phyloP scores from a whole-genome alignment of 2,888 invertebrate genomes.

The Amiota minor region DNA sequence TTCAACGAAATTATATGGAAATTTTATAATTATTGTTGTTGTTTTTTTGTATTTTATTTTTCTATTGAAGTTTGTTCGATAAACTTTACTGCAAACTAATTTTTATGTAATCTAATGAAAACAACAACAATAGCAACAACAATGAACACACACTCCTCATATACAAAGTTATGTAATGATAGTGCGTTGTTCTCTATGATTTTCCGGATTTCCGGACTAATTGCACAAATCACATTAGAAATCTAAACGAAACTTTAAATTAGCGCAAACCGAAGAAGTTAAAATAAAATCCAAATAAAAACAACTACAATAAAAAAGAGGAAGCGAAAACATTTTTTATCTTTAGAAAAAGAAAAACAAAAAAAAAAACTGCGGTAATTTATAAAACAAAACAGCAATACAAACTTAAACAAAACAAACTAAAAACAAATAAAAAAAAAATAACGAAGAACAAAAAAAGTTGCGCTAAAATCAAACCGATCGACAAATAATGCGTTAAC shows the following conservation, averaged over 20 bases:
- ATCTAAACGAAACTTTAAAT: slow-evolving; percentile 29
- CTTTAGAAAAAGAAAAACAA: not conserved
- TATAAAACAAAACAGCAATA: slow-evolving; percentile 51
- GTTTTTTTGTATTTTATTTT: too few relatives aligned
- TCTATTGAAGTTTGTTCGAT: slow-evolving; percentile 25
- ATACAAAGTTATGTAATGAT: not conserved
- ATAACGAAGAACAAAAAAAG: slow-evolving; percentile 20
- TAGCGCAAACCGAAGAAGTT: slow-evolving; percentile 12
- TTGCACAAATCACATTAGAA: slow-evolving; percentile 31
- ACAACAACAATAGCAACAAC: slow-evolving; percentile 2
- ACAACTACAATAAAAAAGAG: not conserved
- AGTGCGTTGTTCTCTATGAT: not conserved
- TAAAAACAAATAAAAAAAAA: slow-evolving; percentile 7
- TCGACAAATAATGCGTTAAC: slow-evolving; percentile 68
- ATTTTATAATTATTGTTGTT: slow-evolving; percentile 29
- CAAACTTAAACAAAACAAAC: slow-evolving; percentile 31
- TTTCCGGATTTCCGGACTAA: slow-evolving; percentile 1
- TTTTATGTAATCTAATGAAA: slow-evolving; percentile 28
- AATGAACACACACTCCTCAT: slow-evolving; percentile 22
- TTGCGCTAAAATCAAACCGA: slow-evolving; percentile 51
- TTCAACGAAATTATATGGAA: slow-evolving; percentile 34
- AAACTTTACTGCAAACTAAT: slow-evolving; percentile 30
- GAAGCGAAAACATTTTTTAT: not conserved
- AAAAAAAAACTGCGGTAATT: slow-evolving; percentile 63
- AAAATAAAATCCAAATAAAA: slow-evolving; percentile 2